phyloP scores from a whole-genome alignment of 2,113 vertebrate genomes.

The Myocastor coypus region DNA sequence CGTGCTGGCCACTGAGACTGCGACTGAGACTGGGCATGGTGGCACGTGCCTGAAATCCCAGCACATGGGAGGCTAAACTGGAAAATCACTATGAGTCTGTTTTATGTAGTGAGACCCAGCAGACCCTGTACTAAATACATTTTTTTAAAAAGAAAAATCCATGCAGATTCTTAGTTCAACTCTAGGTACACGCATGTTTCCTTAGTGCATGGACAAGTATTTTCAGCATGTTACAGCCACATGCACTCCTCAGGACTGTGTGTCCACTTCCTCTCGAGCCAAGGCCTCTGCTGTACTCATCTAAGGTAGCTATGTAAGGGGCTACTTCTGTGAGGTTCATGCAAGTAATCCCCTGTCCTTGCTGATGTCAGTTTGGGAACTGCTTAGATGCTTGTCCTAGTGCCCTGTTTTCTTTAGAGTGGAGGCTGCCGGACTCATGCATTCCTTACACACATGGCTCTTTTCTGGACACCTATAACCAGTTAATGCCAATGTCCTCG shows the following conservation, averaged over 20 bases:
- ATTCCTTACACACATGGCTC: neutral
- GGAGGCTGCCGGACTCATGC: no score
- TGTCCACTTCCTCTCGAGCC: neutral
- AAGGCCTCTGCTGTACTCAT: neutral
- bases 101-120: no score
- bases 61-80: no score
- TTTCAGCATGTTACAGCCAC: neutral
- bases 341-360: rapidly evolving
- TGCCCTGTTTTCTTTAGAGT: neutral
- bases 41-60: no score
- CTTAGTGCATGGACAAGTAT: neutral
- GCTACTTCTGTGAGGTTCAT: rapidly evolving
- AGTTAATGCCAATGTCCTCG: neutral
- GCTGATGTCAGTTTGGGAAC: neutral
- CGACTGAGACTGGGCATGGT: no score
- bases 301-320: rapidly evolving
- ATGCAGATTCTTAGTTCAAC: rapidly evolving
- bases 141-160: neutral
- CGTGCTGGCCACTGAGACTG: no score
- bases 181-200: rapidly evolving
- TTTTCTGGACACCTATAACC: rapidly evolving
- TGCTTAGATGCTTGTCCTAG: neutral
- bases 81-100: no score
- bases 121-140: no score
- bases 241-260: rapidly evolving